These are phyloP conservation scores for Orthonevra nobilis DNA, from an alignment of 2,888 invertebrate genomes.

Conservation along the genomic window DNA sequence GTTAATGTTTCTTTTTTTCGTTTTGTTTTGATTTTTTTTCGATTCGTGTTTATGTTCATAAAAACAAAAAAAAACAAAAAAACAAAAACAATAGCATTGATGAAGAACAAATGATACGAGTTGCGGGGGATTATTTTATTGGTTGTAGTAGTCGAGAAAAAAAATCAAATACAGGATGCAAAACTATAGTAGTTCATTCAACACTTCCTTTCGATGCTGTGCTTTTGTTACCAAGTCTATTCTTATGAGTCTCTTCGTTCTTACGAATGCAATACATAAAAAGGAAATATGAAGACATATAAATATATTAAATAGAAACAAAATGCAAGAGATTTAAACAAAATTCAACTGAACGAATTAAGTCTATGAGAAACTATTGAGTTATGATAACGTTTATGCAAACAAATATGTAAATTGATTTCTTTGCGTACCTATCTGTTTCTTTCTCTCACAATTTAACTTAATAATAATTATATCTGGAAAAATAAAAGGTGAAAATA, in stretches of 20 bases:
- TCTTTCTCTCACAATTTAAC: conserved; percentile 63
- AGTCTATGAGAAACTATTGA: conserved; percentile 26
- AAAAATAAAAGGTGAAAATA: conserved; percentile 64
- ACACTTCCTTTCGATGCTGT: conserved; percentile 50
- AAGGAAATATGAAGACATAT: conserved; percentile 4
- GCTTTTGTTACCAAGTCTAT: conserved; percentile 24
- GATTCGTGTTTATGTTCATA: conserved; percentile 22
- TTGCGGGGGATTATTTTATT: background rate
- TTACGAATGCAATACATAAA: conserved; percentile 14
- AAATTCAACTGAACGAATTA: conserved; percentile 13
- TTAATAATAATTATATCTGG: conserved; percentile 70
- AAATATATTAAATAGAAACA: conserved; percentile 1
- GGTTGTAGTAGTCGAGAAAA: conserved; percentile 2
- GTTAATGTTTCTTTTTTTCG: background rate
- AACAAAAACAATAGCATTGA: conserved; percentile 36
- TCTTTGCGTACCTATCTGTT: conserved; percentile 63
- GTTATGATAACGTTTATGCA: conserved; percentile 32
- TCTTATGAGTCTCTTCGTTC: conserved; percentile 6
- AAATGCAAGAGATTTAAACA: conserved; percentile 2
- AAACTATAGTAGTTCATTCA: conserved; percentile 11
- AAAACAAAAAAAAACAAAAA: background rate
- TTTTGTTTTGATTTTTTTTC: conserved; percentile 20
- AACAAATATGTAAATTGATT: conserved; percentile 18
- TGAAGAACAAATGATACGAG: conserved; percentile 39
- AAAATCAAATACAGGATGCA: conserved; percentile 27